Conservation (phyloP, 2,797 vertebrate species). For the Aselliscus stoliczkanus region DNA sequence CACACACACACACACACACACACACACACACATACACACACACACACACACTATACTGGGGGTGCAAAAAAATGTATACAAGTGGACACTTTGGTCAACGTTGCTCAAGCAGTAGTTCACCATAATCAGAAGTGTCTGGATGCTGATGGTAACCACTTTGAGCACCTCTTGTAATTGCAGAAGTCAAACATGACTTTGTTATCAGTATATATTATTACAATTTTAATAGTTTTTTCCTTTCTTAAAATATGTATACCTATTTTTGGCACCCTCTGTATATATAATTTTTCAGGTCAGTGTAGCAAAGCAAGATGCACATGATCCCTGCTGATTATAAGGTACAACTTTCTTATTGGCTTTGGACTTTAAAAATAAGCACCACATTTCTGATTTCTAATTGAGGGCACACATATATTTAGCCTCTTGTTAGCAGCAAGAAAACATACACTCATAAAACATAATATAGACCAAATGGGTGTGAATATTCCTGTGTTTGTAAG, state of each 20-base stretch:
- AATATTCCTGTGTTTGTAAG: neutral
- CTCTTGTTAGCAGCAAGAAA: neutral
- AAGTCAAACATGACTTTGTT: too few relatives aligned
- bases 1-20: neutral
- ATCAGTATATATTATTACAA: too few relatives aligned
- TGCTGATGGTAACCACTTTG: too few relatives aligned
- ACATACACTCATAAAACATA: neutral
- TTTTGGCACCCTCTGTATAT: too few relatives aligned
- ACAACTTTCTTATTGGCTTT: neutral
- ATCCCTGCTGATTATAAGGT: neutral
- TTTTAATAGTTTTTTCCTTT: too few relatives aligned
- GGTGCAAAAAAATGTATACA: too few relatives aligned
- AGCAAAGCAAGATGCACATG: neutral
- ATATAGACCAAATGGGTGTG: neutral
- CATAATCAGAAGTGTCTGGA: too few relatives aligned
- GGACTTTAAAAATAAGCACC: neutral
- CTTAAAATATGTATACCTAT: too few relatives aligned
- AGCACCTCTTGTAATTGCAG: too few relatives aligned
- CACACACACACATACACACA: neutral
- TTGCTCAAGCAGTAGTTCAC: too few relatives aligned
- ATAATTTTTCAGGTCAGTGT: neutral
- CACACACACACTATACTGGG: too few relatives aligned
- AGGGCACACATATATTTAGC: neutral
- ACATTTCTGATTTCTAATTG: neutral
- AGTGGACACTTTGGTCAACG: too few relatives aligned